Conservation (phyloP, 2,113 vertebrate species). For the Dipodomys merriami region DNA sequence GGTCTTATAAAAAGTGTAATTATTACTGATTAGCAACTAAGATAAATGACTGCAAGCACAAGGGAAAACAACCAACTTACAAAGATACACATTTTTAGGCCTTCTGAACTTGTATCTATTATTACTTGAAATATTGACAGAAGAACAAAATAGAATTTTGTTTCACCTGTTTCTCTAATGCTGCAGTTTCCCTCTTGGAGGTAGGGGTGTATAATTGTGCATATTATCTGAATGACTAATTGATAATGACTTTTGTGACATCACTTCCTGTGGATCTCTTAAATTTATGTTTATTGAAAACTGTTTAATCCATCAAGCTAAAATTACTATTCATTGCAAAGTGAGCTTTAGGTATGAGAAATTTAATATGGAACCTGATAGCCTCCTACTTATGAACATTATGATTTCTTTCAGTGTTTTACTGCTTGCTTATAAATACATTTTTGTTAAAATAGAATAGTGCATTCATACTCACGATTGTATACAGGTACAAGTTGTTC, state of each 20-base stretch:
- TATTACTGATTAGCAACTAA: constrained; percentile 38
- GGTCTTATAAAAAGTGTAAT: not conserved
- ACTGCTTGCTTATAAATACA: constrained; percentile 86
- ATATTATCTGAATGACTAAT: constrained; percentile 64
- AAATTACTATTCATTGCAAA: constrained; percentile 83
- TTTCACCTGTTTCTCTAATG: constrained; percentile 70
- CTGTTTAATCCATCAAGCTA: constrained; percentile 88
- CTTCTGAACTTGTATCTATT: constrained; percentile 1
- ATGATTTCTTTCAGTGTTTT: constrained; percentile 85
- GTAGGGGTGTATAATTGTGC: not conserved
- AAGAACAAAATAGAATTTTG: constrained; percentile 22
- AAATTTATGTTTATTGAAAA: constrained; percentile 84
- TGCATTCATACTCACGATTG: constrained; percentile 85
- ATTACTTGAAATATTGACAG: not conserved
- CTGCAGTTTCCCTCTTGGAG: not conserved
- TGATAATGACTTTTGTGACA: constrained; percentile 78
- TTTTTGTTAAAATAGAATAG: constrained; percentile 88
- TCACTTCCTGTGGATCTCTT: constrained; percentile 77
- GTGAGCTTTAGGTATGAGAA: constrained; percentile 82
- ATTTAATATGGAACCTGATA: constrained; percentile 86
- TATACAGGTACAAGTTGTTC: constrained; percentile 87
- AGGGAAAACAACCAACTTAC: constrained; percentile 9
- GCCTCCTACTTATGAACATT: constrained; percentile 84
- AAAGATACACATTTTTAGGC: not conserved
- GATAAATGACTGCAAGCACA: not conserved